Evolutionary conservation across 2,888 invertebrate species (phyloP), one percentile per base, ranked within the genome.

Genomic region (Phortica magna): DNA sequence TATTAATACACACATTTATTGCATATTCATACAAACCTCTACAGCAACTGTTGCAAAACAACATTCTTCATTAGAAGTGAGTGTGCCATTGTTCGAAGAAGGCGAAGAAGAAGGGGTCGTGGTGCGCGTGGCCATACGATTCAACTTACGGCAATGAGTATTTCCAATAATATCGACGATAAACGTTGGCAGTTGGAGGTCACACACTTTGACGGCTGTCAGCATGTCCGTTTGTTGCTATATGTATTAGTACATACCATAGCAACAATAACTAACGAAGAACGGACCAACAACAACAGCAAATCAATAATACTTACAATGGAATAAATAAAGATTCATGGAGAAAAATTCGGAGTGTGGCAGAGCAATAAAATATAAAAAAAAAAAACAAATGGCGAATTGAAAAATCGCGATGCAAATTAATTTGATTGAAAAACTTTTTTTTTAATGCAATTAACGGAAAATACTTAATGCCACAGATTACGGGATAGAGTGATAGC

Each of bases 351-450:
- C 19, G 19, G 61, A 61, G 22, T n/a, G 31, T 5, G 31, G 2
- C 2, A 59, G 1, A 59, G n/a, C 10, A 59, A 59, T 3, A 7
- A 59, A 59, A 59, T 7, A 59, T 12, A 59, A 59, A 9, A 17
- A 59, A 59, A 19, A 57, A 57, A 7, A 57, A 57, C 57, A 61
- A 31, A 31, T 31, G 39, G 14, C 31, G 2, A 55, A n/a, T 7
- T n/a, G 7, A 55, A 55, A 55, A 55, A 55, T 55, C 31, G 55
- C 55, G 22, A 10, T 41, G 65, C 65, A 65, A 65, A 65, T 65
- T 65, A 65, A 65, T 41, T 65, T 65, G 65, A 65, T 65, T 65
- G 41, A 65, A 65, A 65, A 65, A 65, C 39, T 65, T 65, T 65
- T n/a, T 14, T 39, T 31, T 31, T 31, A 31, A 41, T 65, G 41